A percentile compares a stretch with the other conserved stretches of the same genome.
phyloP scores from a whole-genome alignment of 2,113 vertebrate species.

The Oxyruncus cristatus region DNA sequence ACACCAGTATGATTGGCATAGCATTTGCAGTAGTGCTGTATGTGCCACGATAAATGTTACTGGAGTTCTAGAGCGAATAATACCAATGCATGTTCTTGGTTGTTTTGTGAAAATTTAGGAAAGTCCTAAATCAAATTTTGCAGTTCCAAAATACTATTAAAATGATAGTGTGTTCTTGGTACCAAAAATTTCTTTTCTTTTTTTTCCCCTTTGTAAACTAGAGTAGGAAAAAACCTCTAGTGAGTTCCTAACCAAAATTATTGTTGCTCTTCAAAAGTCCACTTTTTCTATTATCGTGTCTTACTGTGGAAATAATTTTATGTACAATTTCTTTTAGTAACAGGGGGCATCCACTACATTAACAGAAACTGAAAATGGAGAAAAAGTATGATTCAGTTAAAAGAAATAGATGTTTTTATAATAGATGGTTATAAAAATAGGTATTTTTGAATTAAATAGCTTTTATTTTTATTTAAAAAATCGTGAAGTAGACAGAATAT shows the following conservation, averaged over 20 bases:
- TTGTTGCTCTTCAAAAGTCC: neutral
- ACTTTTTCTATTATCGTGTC: accelerated
- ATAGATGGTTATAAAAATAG: neutral
- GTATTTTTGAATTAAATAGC: neutral
- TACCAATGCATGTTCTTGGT: neutral
- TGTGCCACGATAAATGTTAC: accelerated
- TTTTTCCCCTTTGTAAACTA: neutral
- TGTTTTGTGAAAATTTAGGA: neutral
- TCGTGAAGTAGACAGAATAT: neutral
- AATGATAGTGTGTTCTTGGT: neutral
- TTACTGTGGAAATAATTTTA: neutral
- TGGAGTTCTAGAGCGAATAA: neutral
- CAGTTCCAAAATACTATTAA: neutral
- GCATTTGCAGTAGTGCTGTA: neutral
- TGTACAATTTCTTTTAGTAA: neutral
- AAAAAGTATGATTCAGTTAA: neutral
- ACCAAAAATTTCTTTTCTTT: neutral
- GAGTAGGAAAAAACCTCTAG: neutral
- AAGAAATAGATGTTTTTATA: neutral
- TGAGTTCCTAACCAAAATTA: neutral
- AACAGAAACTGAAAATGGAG: neutral
- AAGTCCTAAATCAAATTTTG: neutral
- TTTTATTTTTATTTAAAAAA: neutral
- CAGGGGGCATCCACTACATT: neutral
- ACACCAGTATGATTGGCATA: accelerated